Conservation (phyloP, 2,888 invertebrate genomes). For the Caenorhabditis sp. region DNA sequence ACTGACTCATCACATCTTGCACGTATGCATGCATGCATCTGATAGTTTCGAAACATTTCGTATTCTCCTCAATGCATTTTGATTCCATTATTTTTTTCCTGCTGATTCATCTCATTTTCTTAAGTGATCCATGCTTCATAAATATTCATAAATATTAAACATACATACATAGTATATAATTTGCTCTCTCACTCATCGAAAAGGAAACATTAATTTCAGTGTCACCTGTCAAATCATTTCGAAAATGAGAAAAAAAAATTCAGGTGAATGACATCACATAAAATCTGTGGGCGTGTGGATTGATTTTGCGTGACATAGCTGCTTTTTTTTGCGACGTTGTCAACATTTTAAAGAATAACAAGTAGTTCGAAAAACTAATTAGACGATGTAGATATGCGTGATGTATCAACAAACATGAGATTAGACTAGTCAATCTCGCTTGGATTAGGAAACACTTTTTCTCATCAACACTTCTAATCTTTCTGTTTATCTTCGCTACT, state of each 20-base stretch:
- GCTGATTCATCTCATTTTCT: neutral
- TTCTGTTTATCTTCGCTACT: neutral
- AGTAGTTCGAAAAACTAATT: neutral
- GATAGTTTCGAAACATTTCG: neutral
- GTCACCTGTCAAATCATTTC: too few relatives aligned
- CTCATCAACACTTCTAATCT: neutral
- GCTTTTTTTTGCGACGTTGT: neutral
- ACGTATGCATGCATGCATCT: too few relatives aligned
- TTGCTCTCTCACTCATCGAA: neutral
- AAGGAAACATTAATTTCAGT: too few relatives aligned
- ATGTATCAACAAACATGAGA: neutral
- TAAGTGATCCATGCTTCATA: neutral
- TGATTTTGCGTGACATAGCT: too few relatives aligned
- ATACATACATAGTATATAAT: neutral
- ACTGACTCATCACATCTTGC: too few relatives aligned
- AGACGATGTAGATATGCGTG: neutral
- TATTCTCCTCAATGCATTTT: too few relatives aligned
- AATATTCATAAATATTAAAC: neutral
- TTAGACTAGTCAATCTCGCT: neutral
- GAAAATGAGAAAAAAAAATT: too few relatives aligned
- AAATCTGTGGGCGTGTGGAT: too few relatives aligned
- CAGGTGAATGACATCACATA: too few relatives aligned
- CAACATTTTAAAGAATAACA: neutral
- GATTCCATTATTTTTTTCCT: neutral
- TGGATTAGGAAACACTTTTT: neutral